Conservation (phyloP, 1,140 invertebrate species). For the Tigriopus japonicus region DNA sequence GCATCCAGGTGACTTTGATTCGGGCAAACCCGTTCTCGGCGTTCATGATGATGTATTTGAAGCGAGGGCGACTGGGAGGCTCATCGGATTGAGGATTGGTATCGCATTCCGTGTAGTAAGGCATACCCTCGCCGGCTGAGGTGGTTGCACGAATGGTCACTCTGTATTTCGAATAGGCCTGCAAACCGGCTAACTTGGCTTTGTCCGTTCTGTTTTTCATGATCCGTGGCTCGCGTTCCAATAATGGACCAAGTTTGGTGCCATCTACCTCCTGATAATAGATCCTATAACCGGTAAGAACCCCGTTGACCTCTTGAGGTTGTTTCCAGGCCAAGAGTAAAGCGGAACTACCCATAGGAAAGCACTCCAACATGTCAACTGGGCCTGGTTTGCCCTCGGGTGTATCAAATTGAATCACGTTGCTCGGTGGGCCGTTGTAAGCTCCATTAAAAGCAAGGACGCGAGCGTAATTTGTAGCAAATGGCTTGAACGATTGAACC, state of each 20-base stretch:
- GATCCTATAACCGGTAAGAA: constrained; percentile 76
- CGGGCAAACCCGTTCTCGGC: constrained; percentile 51
- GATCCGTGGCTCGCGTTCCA: constrained; percentile 53
- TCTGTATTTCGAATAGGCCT: constrained; percentile 69
- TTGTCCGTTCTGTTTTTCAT: constrained; percentile 36
- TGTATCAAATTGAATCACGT: constrained; percentile 60
- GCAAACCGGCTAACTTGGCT: constrained; percentile 63
- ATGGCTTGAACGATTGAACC: constrained; percentile 71
- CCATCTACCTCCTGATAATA: constrained; percentile 63
- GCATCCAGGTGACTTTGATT: constrained; percentile 59
- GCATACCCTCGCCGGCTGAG: constrained; percentile 51
- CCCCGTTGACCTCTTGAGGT: constrained; percentile 79
- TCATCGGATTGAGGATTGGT: constrained; percentile 37
- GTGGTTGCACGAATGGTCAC: constrained; percentile 62
- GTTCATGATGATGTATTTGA: constrained; percentile 43
- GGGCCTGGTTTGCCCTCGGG: constrained; percentile 81
- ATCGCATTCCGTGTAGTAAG: constrained; percentile 53
- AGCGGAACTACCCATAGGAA: constrained; percentile 67
- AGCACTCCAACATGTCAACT: constrained; percentile 59
- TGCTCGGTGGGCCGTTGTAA: constrained; percentile 72
- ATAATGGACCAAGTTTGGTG: constrained; percentile 38
- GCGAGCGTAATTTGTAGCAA: constrained; percentile 68
- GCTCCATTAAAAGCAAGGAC: constrained; percentile 73
- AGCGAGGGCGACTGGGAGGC: constrained; percentile 52
- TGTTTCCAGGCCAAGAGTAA: constrained; percentile 75